Evolutionary conservation across 2,888 invertebrate species (phyloP).

Genomic region (Cacoxenus indagator): DNA sequence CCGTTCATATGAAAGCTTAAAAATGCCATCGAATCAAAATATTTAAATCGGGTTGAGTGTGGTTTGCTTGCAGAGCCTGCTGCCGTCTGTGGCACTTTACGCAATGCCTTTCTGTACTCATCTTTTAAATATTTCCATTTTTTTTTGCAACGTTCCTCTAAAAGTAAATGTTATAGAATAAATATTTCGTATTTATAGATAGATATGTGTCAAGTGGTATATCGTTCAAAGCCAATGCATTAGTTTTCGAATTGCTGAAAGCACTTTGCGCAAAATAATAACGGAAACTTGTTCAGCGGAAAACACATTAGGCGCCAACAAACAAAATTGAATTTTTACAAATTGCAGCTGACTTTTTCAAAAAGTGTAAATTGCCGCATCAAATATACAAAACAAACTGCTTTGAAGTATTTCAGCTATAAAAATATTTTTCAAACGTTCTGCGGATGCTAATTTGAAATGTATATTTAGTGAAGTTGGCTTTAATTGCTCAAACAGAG

Average conservation of each 20-base stretch:
- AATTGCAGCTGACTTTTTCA: too few species aligned
- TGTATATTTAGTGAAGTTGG: too few species aligned
- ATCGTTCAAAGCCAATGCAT: not conserved
- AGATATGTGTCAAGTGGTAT: not conserved
- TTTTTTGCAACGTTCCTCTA: not conserved
- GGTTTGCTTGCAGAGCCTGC: not conserved
- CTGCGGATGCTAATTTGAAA: too few species aligned
- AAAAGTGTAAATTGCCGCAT: too few species aligned
- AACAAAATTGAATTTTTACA: too few species aligned
- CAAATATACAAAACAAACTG: too few species aligned
- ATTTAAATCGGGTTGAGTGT: not conserved
- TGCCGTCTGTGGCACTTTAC: not conserved
- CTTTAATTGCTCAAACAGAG: too few species aligned
- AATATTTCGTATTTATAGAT: too few species aligned
- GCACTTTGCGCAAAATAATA: too few species aligned
- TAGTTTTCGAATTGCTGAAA: not conserved
- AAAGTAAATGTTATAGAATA: not conserved
- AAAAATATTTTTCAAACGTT: too few species aligned
- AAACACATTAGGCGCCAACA: too few species aligned
- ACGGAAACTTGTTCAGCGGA: not conserved
- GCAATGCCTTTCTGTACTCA: not conserved
- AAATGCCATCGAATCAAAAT: not conserved
- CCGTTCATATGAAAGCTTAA: not conserved
- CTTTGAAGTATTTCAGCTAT: too few species aligned
- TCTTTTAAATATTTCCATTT: constrained; percentile 5